Evolutionary conservation across 2,888 invertebrate species (phyloP), one percentile per base, ranked within the genome.

Genomic region (Thymelicus lineola): DNA sequence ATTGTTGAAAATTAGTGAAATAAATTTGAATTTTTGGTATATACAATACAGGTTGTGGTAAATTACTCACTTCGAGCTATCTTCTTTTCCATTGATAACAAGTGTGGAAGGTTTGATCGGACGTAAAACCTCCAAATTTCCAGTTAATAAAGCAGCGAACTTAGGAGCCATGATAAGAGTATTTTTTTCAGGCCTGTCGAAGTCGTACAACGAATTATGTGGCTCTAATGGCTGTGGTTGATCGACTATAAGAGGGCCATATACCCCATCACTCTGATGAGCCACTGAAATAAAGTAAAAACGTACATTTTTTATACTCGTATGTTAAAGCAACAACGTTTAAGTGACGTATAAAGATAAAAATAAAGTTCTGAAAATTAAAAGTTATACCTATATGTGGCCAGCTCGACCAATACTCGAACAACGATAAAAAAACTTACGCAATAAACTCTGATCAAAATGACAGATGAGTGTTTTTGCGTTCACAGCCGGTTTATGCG

Each of bases 261-360:
- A 94, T 0, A 95, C 82, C 0, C 96, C 96, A 73, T 95, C 95
- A 67, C 93, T 91, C 76, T 95, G 94, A 73, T 95, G 95, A 1
- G 93, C 77, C 9, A 95, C 96, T 95, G 85, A 38, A 87, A 86
- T 70, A 58, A 46, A 17, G 45, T 35, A 7, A 10, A 2, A 62
- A 9, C 1, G 4, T 28, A 28, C 5, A 28, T 2, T 3, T n/a
- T n/a, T n/a, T n/a, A n/a, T 20, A 20, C 20, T 20, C 1, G 5
- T 28, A 28, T 28, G 28, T 28, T 28, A 28, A 28, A 28, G 28
- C 28, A 5, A 5, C 3, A 28, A 28, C 28, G 28, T 28, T 0
- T 28, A 28, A 28, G 28, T 28, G 28, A 28, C 28, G 28, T 28
- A 28, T 28, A 28, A 28, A 28, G 28, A 5, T 28, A 28, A 28